phyloP scores from a whole-genome alignment of 2,797 vertebrate species.

The Lepilemur septentrionalis region DNA sequence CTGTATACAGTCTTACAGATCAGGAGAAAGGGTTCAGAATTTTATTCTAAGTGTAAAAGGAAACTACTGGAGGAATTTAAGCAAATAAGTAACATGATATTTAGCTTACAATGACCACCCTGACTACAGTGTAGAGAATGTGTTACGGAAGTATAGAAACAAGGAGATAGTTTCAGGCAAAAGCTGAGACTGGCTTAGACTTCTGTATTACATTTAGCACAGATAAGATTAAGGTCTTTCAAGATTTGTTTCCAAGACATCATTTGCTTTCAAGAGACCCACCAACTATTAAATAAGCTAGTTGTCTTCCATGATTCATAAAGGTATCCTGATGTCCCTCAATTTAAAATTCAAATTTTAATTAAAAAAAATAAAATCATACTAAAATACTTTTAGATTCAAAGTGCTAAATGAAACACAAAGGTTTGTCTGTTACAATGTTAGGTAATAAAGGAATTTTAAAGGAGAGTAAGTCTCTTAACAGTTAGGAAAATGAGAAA shows the following conservation, averaged over 20 bases:
- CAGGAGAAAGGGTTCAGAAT: not conserved
- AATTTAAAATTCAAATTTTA: slow-evolving; percentile 40
- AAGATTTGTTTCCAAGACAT: not conserved
- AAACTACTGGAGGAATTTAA: not conserved
- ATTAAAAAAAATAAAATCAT: slow-evolving; percentile 28
- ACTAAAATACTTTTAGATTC: slow-evolving; percentile 8
- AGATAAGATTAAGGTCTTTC: not conserved
- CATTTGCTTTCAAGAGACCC: not conserved
- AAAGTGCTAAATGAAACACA: slow-evolving; percentile 16
- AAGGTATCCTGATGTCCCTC: not conserved
- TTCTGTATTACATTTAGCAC: not conserved
- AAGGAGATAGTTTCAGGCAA: not conserved
- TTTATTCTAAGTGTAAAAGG: slow-evolving; percentile 12
- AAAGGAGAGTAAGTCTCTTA: slow-evolving; percentile 7
- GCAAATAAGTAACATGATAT: not conserved
- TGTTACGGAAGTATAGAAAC: not conserved
- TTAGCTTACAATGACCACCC: not conserved
- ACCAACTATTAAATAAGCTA: not conserved
- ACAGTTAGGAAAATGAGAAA: not conserved
- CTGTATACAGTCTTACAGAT: not conserved
- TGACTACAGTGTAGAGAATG: not conserved
- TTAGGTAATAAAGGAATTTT: slow-evolving; percentile 12
- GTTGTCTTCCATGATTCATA: not conserved
- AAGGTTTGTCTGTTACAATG: not conserved
- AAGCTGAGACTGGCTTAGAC: not conserved